Percentiles rank a stretch among this genome's conserved stretches.
These are phyloP conservation scores for Lasiurus borealis DNA, from an alignment of 2,113 vertebrate genomes.

Conservation along the genomic window DNA sequence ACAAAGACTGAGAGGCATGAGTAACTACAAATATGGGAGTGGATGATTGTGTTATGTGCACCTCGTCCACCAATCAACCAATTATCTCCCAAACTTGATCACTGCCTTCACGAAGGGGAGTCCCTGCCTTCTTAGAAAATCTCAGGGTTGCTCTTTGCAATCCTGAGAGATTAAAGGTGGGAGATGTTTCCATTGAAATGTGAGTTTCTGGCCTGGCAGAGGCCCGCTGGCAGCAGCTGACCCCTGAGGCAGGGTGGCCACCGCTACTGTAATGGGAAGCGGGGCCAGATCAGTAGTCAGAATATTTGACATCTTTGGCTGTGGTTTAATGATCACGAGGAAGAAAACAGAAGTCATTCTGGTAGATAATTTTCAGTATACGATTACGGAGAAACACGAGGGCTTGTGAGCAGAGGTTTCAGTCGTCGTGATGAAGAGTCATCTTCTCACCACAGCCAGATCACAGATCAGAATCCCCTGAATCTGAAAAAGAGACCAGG, in stretches of 20 bases:
- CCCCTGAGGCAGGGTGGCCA: fast-evolving
- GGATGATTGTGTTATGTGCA: neutral
- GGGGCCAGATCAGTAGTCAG: neutral
- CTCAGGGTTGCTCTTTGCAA: neutral
- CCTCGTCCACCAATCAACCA: neutral
- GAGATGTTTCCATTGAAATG: neutral
- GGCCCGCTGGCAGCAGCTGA: neutral
- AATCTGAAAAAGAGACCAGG: neutral
- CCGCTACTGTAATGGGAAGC: neutral
- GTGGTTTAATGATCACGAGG: neutral
- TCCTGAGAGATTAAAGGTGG: neutral
- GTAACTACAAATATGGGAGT: neutral
- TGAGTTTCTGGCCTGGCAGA: neutral
- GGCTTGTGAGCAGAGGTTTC: neutral
- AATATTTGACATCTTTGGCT: neutral
- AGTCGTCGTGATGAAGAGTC: neutral
- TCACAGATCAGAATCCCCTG: neutral
- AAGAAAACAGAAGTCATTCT: neutral
- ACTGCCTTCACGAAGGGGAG: neutral
- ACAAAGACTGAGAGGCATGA: neutral
- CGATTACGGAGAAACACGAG: neutral
- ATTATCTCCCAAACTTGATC: neutral
- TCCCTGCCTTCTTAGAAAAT: neutral
- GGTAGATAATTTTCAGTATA: neutral
- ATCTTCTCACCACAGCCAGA: neutral